These are phyloP conservation scores for Ammospiza caudacuta DNA, from an alignment of 2,113 vertebrate genomes.

Conservation along the genomic window DNA sequence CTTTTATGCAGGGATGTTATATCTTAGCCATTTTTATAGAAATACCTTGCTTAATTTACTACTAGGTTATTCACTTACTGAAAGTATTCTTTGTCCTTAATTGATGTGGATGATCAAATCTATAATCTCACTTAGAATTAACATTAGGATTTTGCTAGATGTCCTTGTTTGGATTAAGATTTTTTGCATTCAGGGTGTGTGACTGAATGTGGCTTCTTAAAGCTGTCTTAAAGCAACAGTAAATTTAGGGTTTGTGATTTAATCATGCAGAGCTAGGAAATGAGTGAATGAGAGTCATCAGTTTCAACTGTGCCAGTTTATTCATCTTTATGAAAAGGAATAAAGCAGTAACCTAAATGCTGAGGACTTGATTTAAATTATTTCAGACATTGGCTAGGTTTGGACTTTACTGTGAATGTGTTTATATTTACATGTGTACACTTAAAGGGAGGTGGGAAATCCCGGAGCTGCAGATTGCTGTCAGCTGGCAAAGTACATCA, in stretches of 20 bases:
- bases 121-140: not conserved
- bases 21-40: not conserved
- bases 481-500: not conserved
- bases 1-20: not conserved
- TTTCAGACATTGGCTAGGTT: not conserved
- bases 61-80: not conserved
- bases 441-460: not conserved
- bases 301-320: not conserved
- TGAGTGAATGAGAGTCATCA: not conserved
- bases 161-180: not conserved
- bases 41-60: not conserved
- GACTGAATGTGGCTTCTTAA: not conserved
- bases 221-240: not conserved
- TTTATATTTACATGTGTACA: not conserved
- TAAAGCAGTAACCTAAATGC: not conserved
- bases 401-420: not conserved
- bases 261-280: not conserved
- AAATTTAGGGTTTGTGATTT: constrained; percentile 6
- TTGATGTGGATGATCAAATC: not conserved
- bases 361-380: not conserved
- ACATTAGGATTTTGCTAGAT: not conserved
- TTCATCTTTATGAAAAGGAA: not conserved
- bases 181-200: not conserved
- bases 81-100: not conserved
- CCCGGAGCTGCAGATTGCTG: not conserved